Percentiles rank a stretch among this genome's conserved stretches.
phyloP scores from a whole-genome alignment of 2,113 vertebrate genomes.

The Oreochromis niloticus region DNA sequence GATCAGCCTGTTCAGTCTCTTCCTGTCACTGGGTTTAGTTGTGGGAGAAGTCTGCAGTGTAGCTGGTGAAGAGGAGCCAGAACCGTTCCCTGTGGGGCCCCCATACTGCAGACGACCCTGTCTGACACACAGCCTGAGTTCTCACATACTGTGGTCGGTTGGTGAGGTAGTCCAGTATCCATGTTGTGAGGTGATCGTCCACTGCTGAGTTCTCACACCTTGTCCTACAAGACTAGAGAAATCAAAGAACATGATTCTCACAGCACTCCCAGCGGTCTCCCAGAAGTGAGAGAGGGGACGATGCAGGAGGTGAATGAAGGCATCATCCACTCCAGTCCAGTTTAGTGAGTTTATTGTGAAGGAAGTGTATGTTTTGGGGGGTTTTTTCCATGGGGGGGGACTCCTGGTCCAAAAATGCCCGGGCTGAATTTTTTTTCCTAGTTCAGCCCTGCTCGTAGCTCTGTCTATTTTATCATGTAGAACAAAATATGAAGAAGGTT shows the following conservation, averaged over 20 bases:
- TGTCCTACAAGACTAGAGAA: neutral
- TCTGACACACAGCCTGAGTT: neutral
- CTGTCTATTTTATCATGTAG: neutral
- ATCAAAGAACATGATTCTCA: neutral
- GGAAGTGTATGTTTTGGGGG: neutral
- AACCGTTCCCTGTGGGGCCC: neutral
- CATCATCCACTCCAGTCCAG: neutral
- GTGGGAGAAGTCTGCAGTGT: neutral
- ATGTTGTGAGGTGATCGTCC: neutral
- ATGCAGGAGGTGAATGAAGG: neutral
- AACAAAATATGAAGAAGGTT: neutral
- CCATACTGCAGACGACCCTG: neutral
- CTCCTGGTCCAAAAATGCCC: neutral
- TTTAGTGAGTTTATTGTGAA: neutral
- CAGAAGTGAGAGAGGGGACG: neutral
- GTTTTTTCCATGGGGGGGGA: no score
- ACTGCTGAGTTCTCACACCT: neutral
- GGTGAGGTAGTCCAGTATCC: neutral
- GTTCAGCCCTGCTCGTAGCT: neutral
- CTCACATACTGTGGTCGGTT: neutral
- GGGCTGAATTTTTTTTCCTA: fast-evolving
- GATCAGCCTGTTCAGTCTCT: neutral
- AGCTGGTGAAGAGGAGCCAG: neutral
- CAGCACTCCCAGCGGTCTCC: neutral
- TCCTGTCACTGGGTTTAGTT: neutral